A percentile compares a stretch with the other conserved stretches of the same genome.
These are phyloP conservation scores for Serripes groenlandicus DNA, from an alignment of 2,888 invertebrate species.

Conservation along the genomic window DNA sequence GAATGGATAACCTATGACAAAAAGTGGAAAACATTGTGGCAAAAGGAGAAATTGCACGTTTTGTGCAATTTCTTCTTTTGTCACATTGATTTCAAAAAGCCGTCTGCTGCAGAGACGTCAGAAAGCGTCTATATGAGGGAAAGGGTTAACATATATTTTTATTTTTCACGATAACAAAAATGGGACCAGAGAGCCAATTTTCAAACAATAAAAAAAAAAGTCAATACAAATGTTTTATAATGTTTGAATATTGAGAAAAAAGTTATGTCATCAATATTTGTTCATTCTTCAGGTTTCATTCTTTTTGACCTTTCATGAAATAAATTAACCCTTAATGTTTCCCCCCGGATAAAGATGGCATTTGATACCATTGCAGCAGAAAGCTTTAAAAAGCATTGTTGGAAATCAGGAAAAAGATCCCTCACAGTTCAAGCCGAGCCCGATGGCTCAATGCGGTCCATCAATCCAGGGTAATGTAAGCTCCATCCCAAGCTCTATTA, in stretches of 20 bases:
- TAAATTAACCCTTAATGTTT: background rate
- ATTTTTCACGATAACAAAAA: constrained; percentile 12
- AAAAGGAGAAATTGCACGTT: background rate
- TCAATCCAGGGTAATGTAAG: too few species aligned
- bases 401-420: background rate
- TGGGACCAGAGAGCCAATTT: background rate
- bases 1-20: background rate
- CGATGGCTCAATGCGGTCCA: too few species aligned
- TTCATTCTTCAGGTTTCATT: constrained; percentile 8
- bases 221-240: constrained; percentile 5
- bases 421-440: too few species aligned
- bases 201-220: constrained; percentile 5
- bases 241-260: background rate
- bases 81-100: background rate
- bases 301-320: background rate
- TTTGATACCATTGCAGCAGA: background rate
- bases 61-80: background rate
- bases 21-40: background rate
- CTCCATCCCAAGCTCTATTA: too few species aligned
- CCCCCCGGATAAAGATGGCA: background rate
- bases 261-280: constrained; percentile 14
- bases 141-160: background rate
- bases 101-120: background rate
- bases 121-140: background rate
- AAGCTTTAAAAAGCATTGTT: background rate